Evolutionary conservation across 1,140 invertebrate species (phyloP).

Genomic region (Ectropis grisescens): DNA sequence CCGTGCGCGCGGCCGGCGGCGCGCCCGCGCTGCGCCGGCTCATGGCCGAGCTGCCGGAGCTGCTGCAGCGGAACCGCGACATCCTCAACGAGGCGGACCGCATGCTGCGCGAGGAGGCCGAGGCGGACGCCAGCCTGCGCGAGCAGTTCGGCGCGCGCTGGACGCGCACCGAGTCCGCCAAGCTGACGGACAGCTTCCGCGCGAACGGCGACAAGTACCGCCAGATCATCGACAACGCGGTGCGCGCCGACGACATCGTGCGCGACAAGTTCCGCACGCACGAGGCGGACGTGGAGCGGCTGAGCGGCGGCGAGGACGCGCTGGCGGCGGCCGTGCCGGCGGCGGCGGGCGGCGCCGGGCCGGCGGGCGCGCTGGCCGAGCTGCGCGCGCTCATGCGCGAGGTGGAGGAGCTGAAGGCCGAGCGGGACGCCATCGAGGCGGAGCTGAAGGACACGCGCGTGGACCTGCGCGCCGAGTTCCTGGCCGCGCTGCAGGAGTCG

Average conservation of each 20-base stretch:
- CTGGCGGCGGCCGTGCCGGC: constrained; percentile 74
- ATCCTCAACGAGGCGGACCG: constrained; percentile 91
- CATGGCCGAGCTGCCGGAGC: constrained; percentile 88
- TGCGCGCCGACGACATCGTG: constrained; percentile 81
- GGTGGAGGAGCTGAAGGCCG: constrained; percentile 14
- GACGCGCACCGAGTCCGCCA: constrained; percentile 83
- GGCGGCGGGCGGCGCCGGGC: constrained; percentile 65
- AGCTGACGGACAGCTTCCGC: constrained; percentile 90
- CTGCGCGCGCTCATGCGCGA: constrained; percentile 72
- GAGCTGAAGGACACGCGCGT: constrained; percentile 14
- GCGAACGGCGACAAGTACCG: constrained; percentile 92
- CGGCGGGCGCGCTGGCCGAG: constrained; percentile 70
- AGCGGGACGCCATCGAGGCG: constrained; percentile 15
- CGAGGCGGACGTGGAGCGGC: constrained; percentile 82
- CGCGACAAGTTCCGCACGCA: constrained; percentile 89
- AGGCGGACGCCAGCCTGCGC: constrained; percentile 89
- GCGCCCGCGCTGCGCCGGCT: constrained; percentile 72
- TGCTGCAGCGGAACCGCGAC: constrained; percentile 93
- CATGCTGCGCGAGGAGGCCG: constrained; percentile 91
- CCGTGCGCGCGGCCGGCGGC: constrained; percentile 80
- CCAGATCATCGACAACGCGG: constrained; percentile 92
- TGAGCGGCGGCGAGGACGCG: constrained; percentile 81
- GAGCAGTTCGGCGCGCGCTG: constrained; percentile 93
- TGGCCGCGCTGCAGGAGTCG: constrained; percentile 84
- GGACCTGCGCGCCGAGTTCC: constrained; percentile 67